Percentiles rank a stretch among this genome's conserved stretches.
Conservation (phyloP, 2,113 vertebrate genomes). For the Xerus inauris region DNA sequence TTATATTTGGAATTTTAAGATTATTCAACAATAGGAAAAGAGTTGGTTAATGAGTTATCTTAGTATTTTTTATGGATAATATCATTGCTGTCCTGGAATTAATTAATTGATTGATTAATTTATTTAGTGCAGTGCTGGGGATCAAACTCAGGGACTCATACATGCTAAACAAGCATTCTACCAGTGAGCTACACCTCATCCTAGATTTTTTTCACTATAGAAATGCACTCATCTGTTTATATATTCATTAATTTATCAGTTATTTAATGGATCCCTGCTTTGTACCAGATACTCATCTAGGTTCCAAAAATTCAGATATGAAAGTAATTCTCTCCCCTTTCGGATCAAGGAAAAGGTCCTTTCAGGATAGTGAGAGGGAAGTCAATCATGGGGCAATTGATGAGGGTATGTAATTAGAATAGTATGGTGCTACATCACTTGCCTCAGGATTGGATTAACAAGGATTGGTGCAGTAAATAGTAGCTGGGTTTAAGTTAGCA, state of each 20-base stretch:
- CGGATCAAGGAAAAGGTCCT: neutral
- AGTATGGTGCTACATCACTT: neutral
- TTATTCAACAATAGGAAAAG: neutral
- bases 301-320: neutral
- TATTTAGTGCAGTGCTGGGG: neutral
- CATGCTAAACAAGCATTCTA: neutral
- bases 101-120: neutral
- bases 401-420: neutral
- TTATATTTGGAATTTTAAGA: neutral
- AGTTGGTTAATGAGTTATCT: neutral
- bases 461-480: neutral
- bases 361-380: neutral
- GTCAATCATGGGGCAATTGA: neutral
- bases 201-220: conserved; percentile 8
- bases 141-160: neutral
- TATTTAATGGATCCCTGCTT: neutral
- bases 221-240: neutral
- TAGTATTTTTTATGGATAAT: neutral
- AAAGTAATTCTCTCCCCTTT: neutral
- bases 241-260: neutral
- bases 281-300: neutral
- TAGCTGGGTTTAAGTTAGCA: neutral
- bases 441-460: neutral
- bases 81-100: neutral
- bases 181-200: neutral